phyloP scores from a whole-genome alignment of 2,113 vertebrate species.

The Tychaedon coryphoeus region DNA sequence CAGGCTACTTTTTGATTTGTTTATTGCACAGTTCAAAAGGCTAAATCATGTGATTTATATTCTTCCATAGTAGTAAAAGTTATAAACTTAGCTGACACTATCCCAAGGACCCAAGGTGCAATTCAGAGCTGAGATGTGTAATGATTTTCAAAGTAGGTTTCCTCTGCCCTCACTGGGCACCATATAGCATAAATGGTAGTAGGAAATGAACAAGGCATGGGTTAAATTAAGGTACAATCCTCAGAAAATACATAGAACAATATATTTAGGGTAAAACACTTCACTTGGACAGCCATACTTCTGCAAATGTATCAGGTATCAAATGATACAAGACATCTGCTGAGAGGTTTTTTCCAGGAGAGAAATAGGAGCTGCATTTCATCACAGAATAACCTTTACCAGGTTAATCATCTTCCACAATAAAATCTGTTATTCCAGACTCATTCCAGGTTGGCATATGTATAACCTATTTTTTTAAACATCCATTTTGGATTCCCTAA shows the following conservation, averaged over 20 bases:
- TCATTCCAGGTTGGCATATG: neutral
- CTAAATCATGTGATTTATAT: neutral
- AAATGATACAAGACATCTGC: neutral
- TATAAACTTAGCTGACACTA: neutral
- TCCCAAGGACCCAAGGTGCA: neutral
- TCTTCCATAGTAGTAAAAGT: neutral
- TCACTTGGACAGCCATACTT: neutral
- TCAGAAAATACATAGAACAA: neutral
- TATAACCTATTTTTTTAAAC: neutral
- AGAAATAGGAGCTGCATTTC: neutral
- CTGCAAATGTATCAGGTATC: neutral
- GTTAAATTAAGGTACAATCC: neutral
- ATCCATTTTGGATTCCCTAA: neutral
- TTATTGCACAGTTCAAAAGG: neutral
- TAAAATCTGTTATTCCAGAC: neutral
- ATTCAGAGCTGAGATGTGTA: neutral
- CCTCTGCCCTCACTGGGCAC: neutral
- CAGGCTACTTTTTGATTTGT: neutral
- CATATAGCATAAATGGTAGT: neutral
- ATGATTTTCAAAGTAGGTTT: neutral
- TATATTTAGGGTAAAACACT: neutral
- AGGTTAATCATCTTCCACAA: neutral
- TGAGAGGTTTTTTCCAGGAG: neutral
- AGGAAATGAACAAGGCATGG: neutral
- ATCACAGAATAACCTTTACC: neutral